Evolutionary conservation across 2,797 vertebrate species (phyloP), one percentile per base, ranked within the genome.

Genomic region (Myoxocephalus aenaeus): DNA sequence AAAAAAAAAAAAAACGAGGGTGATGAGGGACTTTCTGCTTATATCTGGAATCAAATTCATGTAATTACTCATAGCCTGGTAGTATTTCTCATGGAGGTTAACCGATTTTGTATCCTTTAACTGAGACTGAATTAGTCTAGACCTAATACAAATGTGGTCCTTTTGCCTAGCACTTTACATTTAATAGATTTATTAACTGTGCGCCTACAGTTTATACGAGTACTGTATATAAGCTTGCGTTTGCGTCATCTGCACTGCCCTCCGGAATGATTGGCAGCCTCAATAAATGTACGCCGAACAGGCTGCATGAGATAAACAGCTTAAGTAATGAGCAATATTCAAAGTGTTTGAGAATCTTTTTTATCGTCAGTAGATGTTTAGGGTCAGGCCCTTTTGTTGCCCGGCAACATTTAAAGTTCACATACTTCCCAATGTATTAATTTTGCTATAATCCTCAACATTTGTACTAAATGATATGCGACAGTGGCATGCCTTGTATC

Each of bases 151-250:
- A 83, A 61, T 65, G 70, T 86, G 77, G 82, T 77, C 77, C 80
- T 80, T 90, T 86, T 86, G 87, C 88, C 88, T 92, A 89, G 94
- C 94, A 94, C 94, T 95, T 94, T 95, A 95, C 88, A 87, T 90
- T 78, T 90, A 80, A 88, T 88, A 89, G 87, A 84, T 91, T 70
- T 87, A 88, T 91, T 87, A 81, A 86, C 82, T 90, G 75, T 91
- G 75, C 72, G 59, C 86, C 79, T 67, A 82, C 80, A 88, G 61
- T 85, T 86, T 88, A 78, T 92, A 90, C 63, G 72, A 86, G 81
- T 87, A 86, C 25, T 88, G 85, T 90, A 81, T 82, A 87, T 89
- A 89, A 90, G 84, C 89, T 90, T 93, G 74, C 78, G 63, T 91
- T 89, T 87, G 87, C 87, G 78, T 91, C 88, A 76, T 86, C 87